These are phyloP conservation scores for Zoroaster sp. DNA, from an alignment of 53 echinoderm and acorn worm species.

Conservation along the genomic window DNA sequence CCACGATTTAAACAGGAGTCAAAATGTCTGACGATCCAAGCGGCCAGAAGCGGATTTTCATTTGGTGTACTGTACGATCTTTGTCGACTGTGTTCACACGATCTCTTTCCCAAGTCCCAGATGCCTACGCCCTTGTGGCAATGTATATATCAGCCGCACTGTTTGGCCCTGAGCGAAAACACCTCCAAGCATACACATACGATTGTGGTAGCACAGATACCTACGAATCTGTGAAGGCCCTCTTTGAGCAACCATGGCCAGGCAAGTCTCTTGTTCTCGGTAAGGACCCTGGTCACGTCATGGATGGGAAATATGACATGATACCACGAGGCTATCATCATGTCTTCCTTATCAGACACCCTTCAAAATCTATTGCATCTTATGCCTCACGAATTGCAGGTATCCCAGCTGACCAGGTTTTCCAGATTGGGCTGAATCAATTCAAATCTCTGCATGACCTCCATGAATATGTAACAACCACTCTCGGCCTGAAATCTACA, in stretches of 20 bases:
- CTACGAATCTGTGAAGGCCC: not conserved
- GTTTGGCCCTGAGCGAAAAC: not conserved
- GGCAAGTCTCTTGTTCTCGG: slow-evolving; percentile 19
- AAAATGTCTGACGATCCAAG: not conserved
- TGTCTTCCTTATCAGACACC: slow-evolving; percentile 32
- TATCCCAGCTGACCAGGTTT: not conserved
- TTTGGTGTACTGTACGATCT: not conserved
- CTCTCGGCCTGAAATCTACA: not conserved
- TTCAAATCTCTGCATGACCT: not conserved
- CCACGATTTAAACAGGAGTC: not conserved
- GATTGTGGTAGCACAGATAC: not conserved
- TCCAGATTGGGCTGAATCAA: not conserved
- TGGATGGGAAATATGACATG: not conserved
- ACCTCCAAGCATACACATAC: not conserved
- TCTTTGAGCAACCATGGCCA: slow-evolving; percentile 31
- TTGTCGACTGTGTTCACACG: not conserved
- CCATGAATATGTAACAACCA: not conserved
- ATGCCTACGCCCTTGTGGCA: not conserved
- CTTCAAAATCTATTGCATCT: not conserved
- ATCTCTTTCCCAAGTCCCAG: slow-evolving; percentile 8
- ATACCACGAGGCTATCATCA: slow-evolving; percentile 34
- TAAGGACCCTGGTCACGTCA: not conserved
- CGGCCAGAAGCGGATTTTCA: not conserved
- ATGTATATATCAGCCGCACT: not conserved
- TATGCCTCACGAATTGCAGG: not conserved